Evolutionary conservation across 2,888 invertebrate genomes (phyloP).

Genomic region (Drosophila borborema): DNA sequence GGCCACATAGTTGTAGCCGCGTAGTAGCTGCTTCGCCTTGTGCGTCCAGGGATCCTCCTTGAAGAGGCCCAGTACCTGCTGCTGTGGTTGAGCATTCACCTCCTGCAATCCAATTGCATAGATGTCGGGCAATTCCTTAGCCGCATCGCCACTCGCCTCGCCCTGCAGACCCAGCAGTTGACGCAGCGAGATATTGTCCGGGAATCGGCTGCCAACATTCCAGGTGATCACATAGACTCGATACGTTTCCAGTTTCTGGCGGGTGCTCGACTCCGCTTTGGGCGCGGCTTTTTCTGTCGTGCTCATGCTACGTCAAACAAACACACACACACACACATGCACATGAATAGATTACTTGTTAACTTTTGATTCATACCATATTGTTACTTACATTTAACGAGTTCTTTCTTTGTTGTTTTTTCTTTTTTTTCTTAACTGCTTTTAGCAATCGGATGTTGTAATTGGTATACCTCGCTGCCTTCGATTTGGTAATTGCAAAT

Average conservation of each 20-base stretch:
- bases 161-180: constrained; percentile 89
- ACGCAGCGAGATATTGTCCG: constrained; percentile 90
- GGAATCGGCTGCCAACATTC: constrained; percentile 94
- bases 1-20: constrained; percentile 90
- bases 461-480: constrained; percentile 14
- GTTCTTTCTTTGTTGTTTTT: constrained; percentile 3
- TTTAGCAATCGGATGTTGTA: constrained; percentile 41
- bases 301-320: constrained; percentile 40
- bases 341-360: constrained; percentile 20
- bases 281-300: constrained; percentile 40
- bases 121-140: constrained; percentile 89
- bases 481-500: constrained; percentile 15
- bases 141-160: constrained; percentile 86
- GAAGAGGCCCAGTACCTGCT: constrained; percentile 92
- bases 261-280: constrained; percentile 36
- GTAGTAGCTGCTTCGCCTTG: constrained; percentile 89
- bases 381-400: constrained; percentile 41
- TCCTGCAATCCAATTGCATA: constrained; percentile 95
- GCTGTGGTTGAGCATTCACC: constrained; percentile 94
- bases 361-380: constrained; percentile 19
- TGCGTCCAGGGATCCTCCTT: constrained; percentile 95
- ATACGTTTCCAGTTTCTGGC: constrained; percentile 85
- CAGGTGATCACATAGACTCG: constrained; percentile 93
- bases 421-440: neutral
- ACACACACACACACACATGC: constrained; percentile 14